phyloP scores from a whole-genome alignment of 2,797 vertebrate species.

The Taeniopygia guttata region DNA sequence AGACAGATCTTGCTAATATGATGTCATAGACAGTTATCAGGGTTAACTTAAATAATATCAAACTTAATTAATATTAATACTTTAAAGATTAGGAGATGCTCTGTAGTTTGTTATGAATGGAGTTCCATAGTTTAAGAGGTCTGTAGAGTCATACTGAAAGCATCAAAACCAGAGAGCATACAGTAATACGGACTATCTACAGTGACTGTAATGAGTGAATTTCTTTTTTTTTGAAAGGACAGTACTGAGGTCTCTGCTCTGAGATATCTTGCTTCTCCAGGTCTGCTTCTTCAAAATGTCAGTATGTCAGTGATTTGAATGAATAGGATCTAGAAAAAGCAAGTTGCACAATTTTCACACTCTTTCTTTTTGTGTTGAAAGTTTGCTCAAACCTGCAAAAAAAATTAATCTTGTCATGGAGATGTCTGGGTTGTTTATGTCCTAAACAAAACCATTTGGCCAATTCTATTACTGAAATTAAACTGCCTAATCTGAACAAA shows the following conservation, averaged over 20 bases:
- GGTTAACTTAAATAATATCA: background rate
- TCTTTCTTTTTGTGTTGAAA: background rate
- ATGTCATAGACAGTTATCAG: background rate
- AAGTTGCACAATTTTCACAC: background rate
- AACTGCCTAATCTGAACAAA: background rate
- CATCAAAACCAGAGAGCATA: background rate
- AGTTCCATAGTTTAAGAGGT: background rate
- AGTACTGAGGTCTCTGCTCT: background rate
- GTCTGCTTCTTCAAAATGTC: background rate
- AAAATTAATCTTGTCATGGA: background rate
- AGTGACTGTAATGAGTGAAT: background rate
- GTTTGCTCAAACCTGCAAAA: background rate
- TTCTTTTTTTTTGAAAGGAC: background rate
- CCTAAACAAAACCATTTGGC: background rate
- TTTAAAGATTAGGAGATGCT: background rate
- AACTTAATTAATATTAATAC: background rate
- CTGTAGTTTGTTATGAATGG: background rate
- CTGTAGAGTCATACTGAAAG: background rate
- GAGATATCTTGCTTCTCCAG: background rate
- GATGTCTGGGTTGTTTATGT: background rate
- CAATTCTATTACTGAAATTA: background rate
- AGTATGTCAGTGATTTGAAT: background rate
- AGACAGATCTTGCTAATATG: background rate
- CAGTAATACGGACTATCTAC: background rate
- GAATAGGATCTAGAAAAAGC: background rate